Evolutionary conservation across 1,140 invertebrate genomes (phyloP).

Genomic region (Grapholita molesta): DNA sequence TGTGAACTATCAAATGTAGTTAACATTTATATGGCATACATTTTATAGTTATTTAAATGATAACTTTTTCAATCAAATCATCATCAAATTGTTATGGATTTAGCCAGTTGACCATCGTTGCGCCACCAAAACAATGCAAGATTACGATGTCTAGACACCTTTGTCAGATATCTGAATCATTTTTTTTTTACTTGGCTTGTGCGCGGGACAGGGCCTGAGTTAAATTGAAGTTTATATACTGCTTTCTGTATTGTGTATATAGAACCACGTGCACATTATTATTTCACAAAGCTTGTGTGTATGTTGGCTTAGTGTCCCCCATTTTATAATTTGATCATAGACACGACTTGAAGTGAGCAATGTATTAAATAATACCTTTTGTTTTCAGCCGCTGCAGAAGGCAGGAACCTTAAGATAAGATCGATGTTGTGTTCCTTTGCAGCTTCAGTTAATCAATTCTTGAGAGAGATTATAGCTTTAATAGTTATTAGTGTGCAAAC

Average conservation of each 20-base stretch:
- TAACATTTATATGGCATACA: too few species aligned
- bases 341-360: neutral
- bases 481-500: too few species aligned
- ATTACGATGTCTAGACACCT: too few species aligned
- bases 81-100: too few species aligned
- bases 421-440: slow-evolving; percentile 8
- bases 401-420: slow-evolving; percentile 14
- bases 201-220: neutral
- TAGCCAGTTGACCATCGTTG: too few species aligned
- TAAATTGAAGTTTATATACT: neutral
- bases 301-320: neutral
- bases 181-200: too few species aligned
- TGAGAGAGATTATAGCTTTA: neutral
- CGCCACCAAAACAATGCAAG: too few species aligned
- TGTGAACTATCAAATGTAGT: too few species aligned
- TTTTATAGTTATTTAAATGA: too few species aligned
- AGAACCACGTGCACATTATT: neutral
- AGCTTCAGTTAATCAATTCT: neutral
- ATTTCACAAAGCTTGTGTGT: neutral
- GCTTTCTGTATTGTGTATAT: neutral
- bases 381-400: slow-evolving; percentile 13
- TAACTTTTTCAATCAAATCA: too few species aligned
- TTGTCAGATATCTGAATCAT: too few species aligned
- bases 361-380: slow-evolving; percentile 10
- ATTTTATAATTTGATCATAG: neutral